phyloP scores from a whole-genome alignment of 2,113 vertebrate species.

The Pelvicachromis taeniatus region DNA sequence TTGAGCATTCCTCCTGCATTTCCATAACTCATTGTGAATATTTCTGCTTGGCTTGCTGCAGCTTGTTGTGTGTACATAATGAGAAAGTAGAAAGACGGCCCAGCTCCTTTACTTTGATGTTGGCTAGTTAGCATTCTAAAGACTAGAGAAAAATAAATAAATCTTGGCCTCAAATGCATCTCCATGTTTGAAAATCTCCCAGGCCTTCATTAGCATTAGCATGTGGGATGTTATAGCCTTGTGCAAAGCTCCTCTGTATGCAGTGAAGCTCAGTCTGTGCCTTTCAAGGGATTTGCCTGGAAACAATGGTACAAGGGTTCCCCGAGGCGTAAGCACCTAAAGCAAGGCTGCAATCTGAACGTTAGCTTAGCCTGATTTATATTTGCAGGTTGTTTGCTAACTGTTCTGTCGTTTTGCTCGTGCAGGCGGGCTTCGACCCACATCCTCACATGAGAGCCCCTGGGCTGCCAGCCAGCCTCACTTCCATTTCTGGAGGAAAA shows the following conservation, averaged over 20 bases:
- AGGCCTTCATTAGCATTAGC: constrained; percentile 63
- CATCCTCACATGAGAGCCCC: constrained; percentile 91
- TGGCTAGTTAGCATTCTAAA: constrained; percentile 51
- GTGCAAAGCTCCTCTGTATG: constrained; percentile 48
- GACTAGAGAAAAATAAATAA: constrained; percentile 26
- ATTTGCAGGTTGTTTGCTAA: constrained; percentile 16
- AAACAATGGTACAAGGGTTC: constrained; percentile 10
- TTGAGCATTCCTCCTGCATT: constrained; percentile 12
- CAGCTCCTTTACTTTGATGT: constrained; percentile 58
- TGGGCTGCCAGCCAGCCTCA: constrained; percentile 85
- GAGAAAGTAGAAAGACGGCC: constrained; percentile 34
- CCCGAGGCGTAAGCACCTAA: constrained; percentile 9
- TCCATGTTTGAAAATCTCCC: constrained; percentile 53
- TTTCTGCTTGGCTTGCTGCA: constrained; percentile 31
- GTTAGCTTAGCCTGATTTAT: constrained; percentile 24
- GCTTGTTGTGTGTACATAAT: constrained; percentile 48
- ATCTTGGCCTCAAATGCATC: constrained; percentile 14
- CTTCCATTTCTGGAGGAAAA: constrained; percentile 92
- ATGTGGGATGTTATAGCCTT: constrained; percentile 43
- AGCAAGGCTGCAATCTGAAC: constrained; percentile 27
- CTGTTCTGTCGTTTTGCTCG: not conserved
- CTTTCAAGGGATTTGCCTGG: constrained; percentile 45
- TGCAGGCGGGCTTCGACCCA: constrained; percentile 89
- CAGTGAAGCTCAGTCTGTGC: constrained; percentile 1
- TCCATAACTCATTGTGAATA: constrained; percentile 34